Percentiles rank a stretch among this genome's conserved stretches.
Conservation (phyloP, 2,888 invertebrate genomes). For the Diarsia brunnea region DNA sequence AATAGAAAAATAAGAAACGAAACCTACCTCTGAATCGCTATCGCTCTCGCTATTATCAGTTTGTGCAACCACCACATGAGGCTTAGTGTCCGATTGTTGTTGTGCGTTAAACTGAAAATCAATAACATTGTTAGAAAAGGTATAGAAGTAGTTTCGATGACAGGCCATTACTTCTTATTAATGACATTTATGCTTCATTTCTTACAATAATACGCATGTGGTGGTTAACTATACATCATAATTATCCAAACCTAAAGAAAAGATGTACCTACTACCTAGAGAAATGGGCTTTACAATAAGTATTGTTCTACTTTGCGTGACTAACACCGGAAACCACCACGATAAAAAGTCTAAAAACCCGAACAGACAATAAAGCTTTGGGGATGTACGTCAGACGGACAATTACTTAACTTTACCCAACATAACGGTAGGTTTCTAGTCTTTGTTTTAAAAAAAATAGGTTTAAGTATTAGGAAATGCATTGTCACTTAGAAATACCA, state of each 20-base stretch:
- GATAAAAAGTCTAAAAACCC: neutral
- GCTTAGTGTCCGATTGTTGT: constrained; percentile 40
- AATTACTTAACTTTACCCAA: neutral
- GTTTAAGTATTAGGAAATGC: constrained; percentile 7
- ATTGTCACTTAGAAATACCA: constrained; percentile 11
- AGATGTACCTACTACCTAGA: neutral
- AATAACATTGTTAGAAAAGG: neutral
- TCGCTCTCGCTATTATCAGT: constrained; percentile 68
- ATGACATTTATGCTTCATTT: neutral
- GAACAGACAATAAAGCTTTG: neutral
- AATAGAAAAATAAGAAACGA: neutral
- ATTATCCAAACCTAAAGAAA: neutral
- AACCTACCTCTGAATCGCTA: constrained; percentile 69
- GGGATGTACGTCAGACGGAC: neutral
- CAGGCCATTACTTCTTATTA: neutral
- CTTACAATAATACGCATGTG: no score
- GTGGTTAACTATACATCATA: no score
- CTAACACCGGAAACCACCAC: constrained; percentile 10
- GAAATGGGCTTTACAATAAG: constrained; percentile 5
- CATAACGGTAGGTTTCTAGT: neutral
- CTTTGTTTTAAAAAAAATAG: constrained; percentile 8
- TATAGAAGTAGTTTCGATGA: neutral
- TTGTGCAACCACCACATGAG: constrained; percentile 61
- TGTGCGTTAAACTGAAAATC: constrained; percentile 43
- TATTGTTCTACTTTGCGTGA: constrained; percentile 3